Evolutionary conservation across 2,888 invertebrate genomes (phyloP), one percentile per base, ranked within the genome.

Genomic region (Troglohyphantes excavatus): DNA sequence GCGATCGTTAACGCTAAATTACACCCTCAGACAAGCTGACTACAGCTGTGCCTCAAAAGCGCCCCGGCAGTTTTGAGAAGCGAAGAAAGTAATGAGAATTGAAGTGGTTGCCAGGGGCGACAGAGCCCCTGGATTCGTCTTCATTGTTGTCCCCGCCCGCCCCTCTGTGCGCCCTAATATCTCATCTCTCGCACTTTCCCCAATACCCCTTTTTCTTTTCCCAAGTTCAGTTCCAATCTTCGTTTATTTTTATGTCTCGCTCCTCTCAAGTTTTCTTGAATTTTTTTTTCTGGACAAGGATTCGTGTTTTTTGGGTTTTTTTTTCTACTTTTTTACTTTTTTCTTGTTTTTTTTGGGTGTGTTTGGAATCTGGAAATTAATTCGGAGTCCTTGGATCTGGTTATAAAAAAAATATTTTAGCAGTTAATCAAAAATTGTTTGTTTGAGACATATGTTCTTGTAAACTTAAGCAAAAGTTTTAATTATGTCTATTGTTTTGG

Each of bases 91-190:
- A 76, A 84, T 84, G 84, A 84, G 84, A 84, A 76, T 67, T 76
- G 67, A 59, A 84, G 68, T 67, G 75, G 84, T 84, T 76, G 67
- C 75, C 67, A 75, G 19, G 81, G 75, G 75, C 84, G 21, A 84
- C 84, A 33, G 33, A 29, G 23, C 33, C 70, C 70, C 65, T 27
- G 63, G 39, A 65, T n/a, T 53, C 61, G 59, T 72, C 61, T 72
- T 72, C 81, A 68, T 63, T 65, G 63, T 65, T 43, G n/a, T n/a
- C 33, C 70, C 65, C n/a, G 27, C 29, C 5, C 26, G 39, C 39
- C 59, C 59, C 53, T 43, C 27, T 27, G 46, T 13, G 13, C 72
- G 23, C 5, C 21, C 61, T 53, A 84, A 84, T 84, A 84, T 59
- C 59, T 75, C 68, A 76, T 76, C 33, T 72, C 61, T 68, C 39